phyloP scores from a whole-genome alignment of 2,888 invertebrate genomes.

The Poecilobothrus nobilitatus region DNA sequence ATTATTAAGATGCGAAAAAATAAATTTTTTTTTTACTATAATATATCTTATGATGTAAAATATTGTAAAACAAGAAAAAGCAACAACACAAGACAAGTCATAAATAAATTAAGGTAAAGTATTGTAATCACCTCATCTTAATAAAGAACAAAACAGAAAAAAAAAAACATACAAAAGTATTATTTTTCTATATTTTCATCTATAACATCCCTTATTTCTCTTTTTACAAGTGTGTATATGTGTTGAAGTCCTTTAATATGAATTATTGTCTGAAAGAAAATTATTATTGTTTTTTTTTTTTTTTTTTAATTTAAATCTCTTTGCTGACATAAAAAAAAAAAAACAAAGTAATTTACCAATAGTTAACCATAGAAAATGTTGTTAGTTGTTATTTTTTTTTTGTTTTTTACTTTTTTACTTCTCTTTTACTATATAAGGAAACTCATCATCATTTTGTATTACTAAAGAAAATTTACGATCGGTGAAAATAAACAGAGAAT shows the following conservation, averaged over 20 bases:
- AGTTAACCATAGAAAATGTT: no score
- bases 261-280: background rate
- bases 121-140: background rate
- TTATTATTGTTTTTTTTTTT: background rate
- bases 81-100: no score
- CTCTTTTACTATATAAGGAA: no score
- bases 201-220: no score
- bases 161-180: no score
- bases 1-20: background rate
- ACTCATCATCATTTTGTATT: background rate
- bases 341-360: background rate
- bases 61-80: no score
- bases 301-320: slow-evolving; percentile 3
- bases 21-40: no score
- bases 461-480: background rate
- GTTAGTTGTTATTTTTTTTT: no score
- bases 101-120: no score
- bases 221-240: no score
- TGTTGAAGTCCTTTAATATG: background rate
- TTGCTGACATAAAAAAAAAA: background rate
- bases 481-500: background rate
- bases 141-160: background rate
- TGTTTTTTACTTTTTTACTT: no score
- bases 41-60: no score
- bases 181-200: background rate